A percentile compares a stretch with the other conserved stretches of the same genome.
Evolutionary conservation across 2,113 vertebrate genomes (phyloP).

Genomic region (Brachyhypopomus gauderio): DNA sequence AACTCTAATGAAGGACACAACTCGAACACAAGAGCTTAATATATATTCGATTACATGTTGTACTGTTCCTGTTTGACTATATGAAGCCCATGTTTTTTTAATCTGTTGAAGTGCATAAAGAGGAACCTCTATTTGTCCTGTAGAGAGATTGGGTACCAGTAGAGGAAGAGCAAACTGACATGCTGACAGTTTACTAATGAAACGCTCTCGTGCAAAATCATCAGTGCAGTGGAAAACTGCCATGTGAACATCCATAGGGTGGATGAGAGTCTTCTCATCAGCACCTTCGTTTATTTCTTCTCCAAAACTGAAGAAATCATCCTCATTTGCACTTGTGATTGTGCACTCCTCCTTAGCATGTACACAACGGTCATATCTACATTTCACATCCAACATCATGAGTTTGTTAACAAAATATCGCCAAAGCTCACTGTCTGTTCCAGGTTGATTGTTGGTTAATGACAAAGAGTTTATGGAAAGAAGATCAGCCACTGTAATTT

Average conservation of each 20-base stretch:
- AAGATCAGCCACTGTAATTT: neutral
- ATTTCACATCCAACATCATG: constrained; percentile 55
- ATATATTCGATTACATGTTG: constrained; percentile 28
- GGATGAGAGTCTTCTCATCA: constrained; percentile 33
- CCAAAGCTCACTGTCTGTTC: constrained; percentile 48
- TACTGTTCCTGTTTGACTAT: neutral
- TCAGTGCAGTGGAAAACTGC: constrained; percentile 69
- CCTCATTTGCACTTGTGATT: neutral
- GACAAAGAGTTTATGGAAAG: constrained; percentile 1
- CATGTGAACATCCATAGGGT: constrained; percentile 71
- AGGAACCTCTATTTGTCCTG: constrained; percentile 38
- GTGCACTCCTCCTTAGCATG: neutral
- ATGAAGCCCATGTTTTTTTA: constrained; percentile 32
- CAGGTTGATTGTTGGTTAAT: neutral
- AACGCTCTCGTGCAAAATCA: constrained; percentile 57
- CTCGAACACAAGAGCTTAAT: constrained; percentile 19
- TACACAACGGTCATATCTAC: constrained; percentile 49
- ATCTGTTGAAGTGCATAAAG: constrained; percentile 38
- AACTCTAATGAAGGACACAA: constrained; percentile 50
- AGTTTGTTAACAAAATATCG: constrained; percentile 63
- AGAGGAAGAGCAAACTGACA: constrained; percentile 51
- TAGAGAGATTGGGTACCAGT: constrained; percentile 42
- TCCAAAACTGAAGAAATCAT: rapidly evolving
- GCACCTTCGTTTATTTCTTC: neutral
- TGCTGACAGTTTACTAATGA: constrained; percentile 34